Evolutionary conservation across 2,797 vertebrate genomes (phyloP), one percentile per base, ranked within the genome.

Genomic region (Fistularia tabacaria): DNA sequence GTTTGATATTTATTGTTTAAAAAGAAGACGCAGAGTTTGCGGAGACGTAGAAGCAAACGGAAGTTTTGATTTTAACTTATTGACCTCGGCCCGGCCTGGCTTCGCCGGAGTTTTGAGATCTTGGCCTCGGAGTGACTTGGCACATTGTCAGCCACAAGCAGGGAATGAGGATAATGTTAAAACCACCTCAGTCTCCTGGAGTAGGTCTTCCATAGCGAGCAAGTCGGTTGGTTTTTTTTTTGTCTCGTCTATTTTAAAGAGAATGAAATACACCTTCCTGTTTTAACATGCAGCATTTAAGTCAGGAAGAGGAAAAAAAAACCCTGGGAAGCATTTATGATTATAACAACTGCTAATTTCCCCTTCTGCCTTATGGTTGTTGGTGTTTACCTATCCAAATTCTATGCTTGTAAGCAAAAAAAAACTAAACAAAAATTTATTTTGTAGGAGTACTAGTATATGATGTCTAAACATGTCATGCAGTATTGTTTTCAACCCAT

Each of bases 111-210:
- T 53, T 69, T 62, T 67, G 56, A 74, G 58, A 46, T 63, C 73
- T 79, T 82, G 72, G 69, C 78, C 62, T 36, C 51, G 59, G 51
- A 45, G 53, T 69, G 46, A 54, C 57, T 78, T 83, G 76, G 80
- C 74, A 71, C 69, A 64, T 71, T 55, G 36, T 63, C 57, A 72
- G 66, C 46, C 57, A 66, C 57, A 64, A 77, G 69, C 57, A 69
- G 50, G 76, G 66, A 78, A 76, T 79, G 68, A 84, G 77, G 66
- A 79, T 75, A 69, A 81, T 76, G 78, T 81, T 72, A 76, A 36
- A 73, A 80, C 70, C 66, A 65, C 76, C 62, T 57, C 9, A 15
- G 40, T 56, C 49, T 64, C 45, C 70, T 77, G 67, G 68, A 77
- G 38, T 25, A 49, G 15, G 9, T 49, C 64, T 42, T 57, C 7